Evolutionary conservation across 2,113 vertebrate genomes (phyloP).

Genomic region (Dipodomys stephensi): DNA sequence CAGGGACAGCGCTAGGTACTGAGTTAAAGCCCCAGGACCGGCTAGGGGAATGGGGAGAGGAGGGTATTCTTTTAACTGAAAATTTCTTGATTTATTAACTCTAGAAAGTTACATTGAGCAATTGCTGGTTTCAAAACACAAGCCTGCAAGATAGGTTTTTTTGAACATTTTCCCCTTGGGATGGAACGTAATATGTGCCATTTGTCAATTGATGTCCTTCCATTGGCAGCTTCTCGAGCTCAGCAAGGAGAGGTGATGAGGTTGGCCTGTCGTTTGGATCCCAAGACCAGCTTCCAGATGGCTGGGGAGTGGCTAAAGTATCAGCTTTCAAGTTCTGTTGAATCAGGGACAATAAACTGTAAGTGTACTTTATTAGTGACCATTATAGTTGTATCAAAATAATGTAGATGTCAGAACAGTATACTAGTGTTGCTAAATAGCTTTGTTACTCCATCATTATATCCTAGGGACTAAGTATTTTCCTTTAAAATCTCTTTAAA

Average conservation of each 20-base stretch:
- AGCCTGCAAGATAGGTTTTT: not conserved
- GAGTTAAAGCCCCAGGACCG: no score
- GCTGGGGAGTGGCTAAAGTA: conserved; percentile 94
- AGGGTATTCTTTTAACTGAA: not conserved
- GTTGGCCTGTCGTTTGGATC: conserved; percentile 92
- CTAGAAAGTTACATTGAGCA: not conserved
- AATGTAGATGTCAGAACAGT: not conserved
- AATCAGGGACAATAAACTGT: conserved; percentile 90
- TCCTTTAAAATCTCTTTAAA: conserved; percentile 22
- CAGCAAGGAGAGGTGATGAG: conserved; percentile 95
- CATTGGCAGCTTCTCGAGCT: conserved; percentile 91
- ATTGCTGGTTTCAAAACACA: not conserved
- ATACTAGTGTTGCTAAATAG: not conserved
- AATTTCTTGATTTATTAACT: conserved; percentile 46
- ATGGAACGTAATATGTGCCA: not conserved
- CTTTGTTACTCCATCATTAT: not conserved
- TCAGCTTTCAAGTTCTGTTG: conserved; percentile 90
- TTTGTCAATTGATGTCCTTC: conserved; percentile 4
- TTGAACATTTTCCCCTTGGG: not conserved
- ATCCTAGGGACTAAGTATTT: not conserved
- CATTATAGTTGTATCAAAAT: conserved; percentile 34
- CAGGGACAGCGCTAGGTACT: no score
- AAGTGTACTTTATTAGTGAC: conserved; percentile 80
- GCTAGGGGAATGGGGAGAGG: no score
- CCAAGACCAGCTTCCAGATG: conserved; percentile 94